Evolutionary conservation across 2,888 invertebrate genomes (phyloP), one percentile per base, ranked within the genome.

Genomic region (Amphiduros pacificus): DNA sequence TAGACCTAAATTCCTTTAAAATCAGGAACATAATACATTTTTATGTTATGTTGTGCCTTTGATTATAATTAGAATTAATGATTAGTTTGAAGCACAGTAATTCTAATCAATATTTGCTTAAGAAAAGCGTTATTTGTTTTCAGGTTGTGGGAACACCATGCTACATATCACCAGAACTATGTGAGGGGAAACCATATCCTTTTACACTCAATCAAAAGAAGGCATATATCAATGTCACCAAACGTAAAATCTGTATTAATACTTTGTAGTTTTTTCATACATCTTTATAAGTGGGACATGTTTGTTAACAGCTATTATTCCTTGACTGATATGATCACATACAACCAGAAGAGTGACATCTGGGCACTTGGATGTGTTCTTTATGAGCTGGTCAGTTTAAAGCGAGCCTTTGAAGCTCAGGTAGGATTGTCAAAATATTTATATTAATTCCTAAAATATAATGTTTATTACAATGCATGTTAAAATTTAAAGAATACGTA

Each of bases 311-410:
- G n/a, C n/a, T n/a, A n/a, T n/a, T n/a, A 28, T 48, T 55, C 51
- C 63, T 55, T 60, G 27, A 60, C 44, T 44, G 9, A 24, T 24
- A 22, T 26, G 66, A 74, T 78, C 54, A n/a, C n/a, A n/a, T 85
- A 85, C 71, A 89, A 91, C 78, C 87, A 87, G 51, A 91, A 92
- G 84, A 90, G 90, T 73, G 93, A 93, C 75, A 88, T 93, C 62
- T 93, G 93, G 93, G 90, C 92, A 17, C 85, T 92, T 56, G 93
- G 93, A 0, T 92, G 93, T 78, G 86, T 93, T 63, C 82, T 93
- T 4, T 93, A 91, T 76, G 92, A 93, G 81, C 86, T 92, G 83
- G 88, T 89, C 70, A 88, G 89, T n/a, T 85, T 90, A 76, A 87
- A 86, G 76, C 85, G 89, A 76, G 88, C 91, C 56, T 91, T 91